Base-by-base conservation (phyloP, 2,888 invertebrate species). In the Apotomis betuletana region DNA sequence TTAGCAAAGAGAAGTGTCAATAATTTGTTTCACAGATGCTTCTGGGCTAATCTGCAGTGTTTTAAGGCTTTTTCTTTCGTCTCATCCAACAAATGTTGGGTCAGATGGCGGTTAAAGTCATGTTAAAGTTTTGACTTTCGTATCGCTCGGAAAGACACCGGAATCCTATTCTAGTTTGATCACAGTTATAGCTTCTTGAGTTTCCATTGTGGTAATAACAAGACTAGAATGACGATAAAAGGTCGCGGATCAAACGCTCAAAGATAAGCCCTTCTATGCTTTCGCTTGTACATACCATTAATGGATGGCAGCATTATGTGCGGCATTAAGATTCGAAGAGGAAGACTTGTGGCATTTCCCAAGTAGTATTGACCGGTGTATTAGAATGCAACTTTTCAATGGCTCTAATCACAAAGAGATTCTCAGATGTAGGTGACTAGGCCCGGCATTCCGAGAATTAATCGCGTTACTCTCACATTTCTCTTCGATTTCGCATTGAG, bases 371-470 rank as follows among this genome's bases (percentile, higher is more conserved):
- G 51, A 13, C 36, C 49, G 15, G 4, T 44, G 49, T 12, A 49
- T 12, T 58, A 51, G 67, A 67, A 67, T 59, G 59, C n/a, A 55
- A 41, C 15, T 67, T 59, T 63, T 67, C 51, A 59, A 58, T 49
- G 52, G 51, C 55, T 55, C 36, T 38, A 68, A 62, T 13, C 46
- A 62, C 62, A 72, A 68, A 63, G 54, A 58, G 15, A 72, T 72
- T 72, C 72, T 68, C 5, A 52, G 72, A 72, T 58, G 68, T 72
- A 62, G 72, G 72, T 38, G 63, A 72, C 67, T 72, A 72, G 41
- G 72, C 60, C 54, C 49, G 15, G 54, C 44, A 68, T 72, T 72
- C 67, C 54, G 10, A 36, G 72, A 58, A 58, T 62, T 58, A 57
- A 59, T 67, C 44, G 36, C 49, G 41, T 70, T 49, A 59, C 67